Percentiles rank a stretch among this genome's conserved stretches.
These are phyloP conservation scores for Sylvilagus floridanus DNA, from an alignment of 2,797 vertebrate species.

Conservation along the genomic window DNA sequence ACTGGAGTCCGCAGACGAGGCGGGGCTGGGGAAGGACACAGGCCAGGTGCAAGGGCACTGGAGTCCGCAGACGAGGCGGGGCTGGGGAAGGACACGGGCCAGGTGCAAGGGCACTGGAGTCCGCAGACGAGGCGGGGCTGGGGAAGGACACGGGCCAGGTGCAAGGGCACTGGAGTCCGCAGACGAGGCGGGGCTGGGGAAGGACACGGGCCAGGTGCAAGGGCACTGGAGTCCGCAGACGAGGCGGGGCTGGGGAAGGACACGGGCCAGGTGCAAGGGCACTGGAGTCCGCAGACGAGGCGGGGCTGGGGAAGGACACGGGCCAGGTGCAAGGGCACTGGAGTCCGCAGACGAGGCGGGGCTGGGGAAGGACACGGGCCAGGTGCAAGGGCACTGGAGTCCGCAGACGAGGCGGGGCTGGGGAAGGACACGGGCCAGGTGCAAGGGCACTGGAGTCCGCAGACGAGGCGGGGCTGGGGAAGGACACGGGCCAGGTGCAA, in stretches of 20 bases:
- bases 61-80: rapidly evolving
- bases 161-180: neutral
- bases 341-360: rapidly evolving
- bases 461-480: rapidly evolving
- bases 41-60: neutral
- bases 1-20: rapidly evolving
- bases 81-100: rapidly evolving
- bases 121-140: rapidly evolving
- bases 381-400: neutral
- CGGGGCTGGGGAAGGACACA: rapidly evolving
- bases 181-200: rapidly evolving
- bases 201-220: rapidly evolving
- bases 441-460: neutral
- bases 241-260: rapidly evolving
- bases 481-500: rapidly evolving
- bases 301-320: rapidly evolving
- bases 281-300: rapidly evolving
- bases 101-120: neutral
- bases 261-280: neutral
- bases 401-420: rapidly evolving
- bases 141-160: rapidly evolving
- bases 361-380: rapidly evolving
- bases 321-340: neutral
- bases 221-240: neutral
- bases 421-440: rapidly evolving